Evolutionary conservation across 1,140 invertebrate genomes (phyloP).

Genomic region (Maniola jurtina): DNA sequence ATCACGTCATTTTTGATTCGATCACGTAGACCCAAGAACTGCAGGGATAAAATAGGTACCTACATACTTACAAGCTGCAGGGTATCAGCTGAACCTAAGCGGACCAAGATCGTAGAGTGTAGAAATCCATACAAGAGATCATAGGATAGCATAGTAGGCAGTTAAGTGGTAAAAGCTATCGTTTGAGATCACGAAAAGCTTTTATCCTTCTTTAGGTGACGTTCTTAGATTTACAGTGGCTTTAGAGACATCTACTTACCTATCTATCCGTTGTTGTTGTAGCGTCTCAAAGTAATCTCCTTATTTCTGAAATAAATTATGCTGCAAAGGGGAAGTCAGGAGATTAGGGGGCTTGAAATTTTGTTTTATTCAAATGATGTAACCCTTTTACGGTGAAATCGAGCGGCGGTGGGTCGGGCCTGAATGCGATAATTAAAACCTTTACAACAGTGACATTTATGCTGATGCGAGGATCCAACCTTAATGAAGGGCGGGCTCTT

Average conservation of each 20-base stretch:
- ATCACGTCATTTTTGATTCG: too few species aligned
- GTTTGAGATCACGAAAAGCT: too few species aligned
- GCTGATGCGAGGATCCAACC: slow-evolving; percentile 60
- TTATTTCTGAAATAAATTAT: slow-evolving; percentile 14
- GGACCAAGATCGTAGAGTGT: too few species aligned
- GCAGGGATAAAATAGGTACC: too few species aligned
- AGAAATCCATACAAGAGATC: too few species aligned
- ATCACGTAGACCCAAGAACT: too few species aligned
- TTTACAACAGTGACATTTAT: slow-evolving; percentile 70
- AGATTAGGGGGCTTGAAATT: slow-evolving; percentile 41
- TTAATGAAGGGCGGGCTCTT: slow-evolving; percentile 67
- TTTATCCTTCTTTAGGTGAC: too few species aligned
- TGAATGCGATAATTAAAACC: slow-evolving; percentile 68
- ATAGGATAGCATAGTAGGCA: too few species aligned
- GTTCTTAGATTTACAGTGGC: too few species aligned
- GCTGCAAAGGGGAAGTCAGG: slow-evolving; percentile 25
- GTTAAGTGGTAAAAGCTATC: too few species aligned
- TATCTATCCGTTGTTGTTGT: slow-evolving; percentile 3
- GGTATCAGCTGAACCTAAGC: too few species aligned
- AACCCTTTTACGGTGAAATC: slow-evolving; percentile 63
- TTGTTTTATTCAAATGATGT: slow-evolving; percentile 50
- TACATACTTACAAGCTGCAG: too few species aligned
- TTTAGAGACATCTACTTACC: not conserved
- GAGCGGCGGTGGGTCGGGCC: slow-evolving; percentile 59
- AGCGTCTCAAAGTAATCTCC: slow-evolving; percentile 11